Base-by-base conservation (phyloP, 2,797 vertebrate species). In the Poecilia wingei region DNA sequence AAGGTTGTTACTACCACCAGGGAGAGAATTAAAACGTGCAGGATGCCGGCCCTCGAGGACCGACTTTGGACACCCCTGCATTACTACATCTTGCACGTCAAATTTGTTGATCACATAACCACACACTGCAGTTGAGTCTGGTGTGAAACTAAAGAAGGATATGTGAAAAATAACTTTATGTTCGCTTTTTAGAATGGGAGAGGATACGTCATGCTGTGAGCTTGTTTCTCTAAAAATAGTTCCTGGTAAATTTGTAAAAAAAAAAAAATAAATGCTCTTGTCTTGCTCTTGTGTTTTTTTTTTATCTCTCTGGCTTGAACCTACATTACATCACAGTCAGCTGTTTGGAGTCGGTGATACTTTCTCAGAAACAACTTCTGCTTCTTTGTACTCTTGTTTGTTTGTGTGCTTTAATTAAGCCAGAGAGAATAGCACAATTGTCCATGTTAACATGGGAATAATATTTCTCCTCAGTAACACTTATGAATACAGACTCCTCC, bases 391-490 rank as follows among this genome's bases (percentile, higher is more conserved):
- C 57, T 75, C n/a, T 31, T 45, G 13, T n/a, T 6, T 43, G 64
- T 68, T 79, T 87, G 20, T n/a, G 7, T 45, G 41, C 10, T 79
- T 87, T 87, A 85, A 86, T 88, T 81, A 84, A 81, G 68, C 72
- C 80, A 10, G 85, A 61, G 64, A 83, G 53, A 43, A 86, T 47
- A 82, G 83, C 59, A 75, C 2, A 13, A 33, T 53, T 59, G 43
- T 75, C 53, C 51, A 39, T 57, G 72, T 51, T 33, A 20, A 66
- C 64, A 77, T 78, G 76, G 84, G 78, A 80, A 81, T 41, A 70
- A 53, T 1, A 87, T 80, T 91, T 93, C 92, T 86, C 90, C 86
- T 94, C 88, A 86, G 94, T 87, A 95, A 96, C 92, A 89, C 89
- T 84, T 79, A 87, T 91, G 93, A 95, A 94, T 94, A 94, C 89